phyloP scores from a whole-genome alignment of 1,140 invertebrate genomes.

The Aethina tumida region DNA sequence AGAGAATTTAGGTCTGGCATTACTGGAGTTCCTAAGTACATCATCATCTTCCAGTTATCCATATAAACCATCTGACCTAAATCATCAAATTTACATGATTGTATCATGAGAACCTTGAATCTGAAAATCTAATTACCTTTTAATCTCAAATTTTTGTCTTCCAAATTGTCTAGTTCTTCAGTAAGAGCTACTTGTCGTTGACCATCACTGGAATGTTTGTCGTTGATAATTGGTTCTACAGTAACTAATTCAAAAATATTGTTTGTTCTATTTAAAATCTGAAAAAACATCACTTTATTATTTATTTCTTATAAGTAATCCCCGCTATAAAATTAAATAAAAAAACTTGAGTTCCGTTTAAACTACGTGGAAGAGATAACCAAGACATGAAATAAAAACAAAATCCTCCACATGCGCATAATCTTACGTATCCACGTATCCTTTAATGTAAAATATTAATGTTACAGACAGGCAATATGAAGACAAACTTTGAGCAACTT shows the following conservation, averaged over 20 bases:
- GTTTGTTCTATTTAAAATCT: conserved; percentile 90
- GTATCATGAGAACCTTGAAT: conserved; percentile 3
- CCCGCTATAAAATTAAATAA: too few relatives aligned
- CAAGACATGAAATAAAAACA: too few relatives aligned
- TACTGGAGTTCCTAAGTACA: conserved; percentile 91
- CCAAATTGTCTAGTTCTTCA: conserved; percentile 50
- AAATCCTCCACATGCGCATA: too few relatives aligned
- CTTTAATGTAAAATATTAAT: too few relatives aligned
- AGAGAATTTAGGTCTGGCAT: conserved; percentile 87
- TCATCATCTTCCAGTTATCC: conserved; percentile 94
- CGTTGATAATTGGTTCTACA: conserved; percentile 66
- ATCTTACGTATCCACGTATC: too few relatives aligned
- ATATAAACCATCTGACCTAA: conserved; percentile 96
- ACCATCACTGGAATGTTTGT: conserved; percentile 49
- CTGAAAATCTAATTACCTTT: conserved; percentile 53
- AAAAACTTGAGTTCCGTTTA: too few relatives aligned
- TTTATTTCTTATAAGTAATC: too few relatives aligned
- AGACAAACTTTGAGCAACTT: too few relatives aligned
- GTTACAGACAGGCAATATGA: too few relatives aligned
- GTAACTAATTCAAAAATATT: conserved; percentile 94
- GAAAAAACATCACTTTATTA: conserved; percentile 22
- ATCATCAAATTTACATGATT: conserved; percentile 1
- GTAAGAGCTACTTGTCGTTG: conserved; percentile 46
- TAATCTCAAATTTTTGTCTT: conserved; percentile 64
- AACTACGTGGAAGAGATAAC: too few relatives aligned